Base-by-base conservation (phyloP, 2,888 invertebrate genomes). In the Ochropleura leucogaster region DNA sequence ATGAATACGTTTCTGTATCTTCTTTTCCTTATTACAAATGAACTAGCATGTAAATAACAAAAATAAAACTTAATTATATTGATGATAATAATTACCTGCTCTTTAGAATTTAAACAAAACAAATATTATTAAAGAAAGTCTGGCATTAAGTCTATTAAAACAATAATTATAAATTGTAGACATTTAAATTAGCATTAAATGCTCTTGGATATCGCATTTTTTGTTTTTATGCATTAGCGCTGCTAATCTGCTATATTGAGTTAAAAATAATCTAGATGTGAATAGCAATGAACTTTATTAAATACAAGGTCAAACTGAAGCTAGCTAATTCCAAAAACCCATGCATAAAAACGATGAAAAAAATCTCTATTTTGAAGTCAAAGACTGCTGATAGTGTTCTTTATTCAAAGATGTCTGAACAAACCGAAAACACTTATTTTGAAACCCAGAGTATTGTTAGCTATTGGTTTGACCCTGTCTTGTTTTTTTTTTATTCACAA, bases 101-200 rank as follows among this genome's bases (percentile, higher is more conserved):
- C 82, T 89, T 87, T 87, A 87, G 85, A 85, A 86, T 88, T 78
- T 72, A 84, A 82, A 86, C 82, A 55, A 83, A 80, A 80, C 88
- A 86, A 74, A 83, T 81, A 72, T 85, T 79, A 81, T 30, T 79
- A 79, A 83, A 80, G 83, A 86, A 92, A 91, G 92, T 92, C 91
- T 92, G 91, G 91, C 85, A 87, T 90, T 82, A 78, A 87, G 88
- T 90, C 88, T 89, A 90, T 90, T 88, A 88, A 72, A 85, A 86
- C 77, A 82, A 86, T 85, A 74, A 85, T 82, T 86, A 84, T 85
- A 85, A 86, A 87, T 82, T 64, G 77, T 89, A 88, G 85, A 79
- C 46, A 9, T 83, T 84, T 83, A 80, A 86, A 84, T 80, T 78
- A 77, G 92, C 92, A 92, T 92, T 53, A 84, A 89, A 92, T 92